Base-by-base conservation (phyloP, 2,888 invertebrate genomes). In the Campopleginae sp. region DNA sequence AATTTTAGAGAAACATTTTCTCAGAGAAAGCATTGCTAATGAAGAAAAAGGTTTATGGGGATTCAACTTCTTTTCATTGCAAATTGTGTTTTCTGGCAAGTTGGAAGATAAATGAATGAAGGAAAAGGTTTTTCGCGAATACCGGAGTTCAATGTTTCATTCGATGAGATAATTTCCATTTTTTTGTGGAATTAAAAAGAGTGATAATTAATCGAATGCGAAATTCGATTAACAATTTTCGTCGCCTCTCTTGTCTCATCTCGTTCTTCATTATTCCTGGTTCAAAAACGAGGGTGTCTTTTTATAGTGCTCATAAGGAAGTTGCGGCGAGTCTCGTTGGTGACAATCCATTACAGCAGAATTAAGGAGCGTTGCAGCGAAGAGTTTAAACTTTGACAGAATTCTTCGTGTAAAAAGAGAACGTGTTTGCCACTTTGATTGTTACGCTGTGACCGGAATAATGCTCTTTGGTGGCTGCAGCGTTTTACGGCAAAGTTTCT, bases 361-460 rank as follows among this genome's bases (percentile, higher is more conserved):
- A 38, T 58, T 68, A n/a, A 66, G 46, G 12, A 8, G 44, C 23
- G 14, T 19, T n/a, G 51, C 51, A 68, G 33, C 19, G 5, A 7
- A 71, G 14, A 46, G 23, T 66, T 51, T 10, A 4, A 51, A 54
- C 19, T 44, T 38, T n/a, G 14, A 23, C 23, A 17, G 12, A 27
- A 38, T 65, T 54, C 17, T 14, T 8, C 12, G 1, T 68, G 44
- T n/a, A 46, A 51, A 31, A 17, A 74, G 48, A 48, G 23, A 14
- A 79, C 0, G 8, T 17, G 17, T 19, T 75, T 38, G 46, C 23
- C 23, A 61, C 33, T 38, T 79, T 38, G 46, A 23, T 68, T 44
- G 31, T 44, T 42, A n/a, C 31, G 68, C 48, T 74, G 12, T 42
- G 83, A 79, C 48, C 70, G 33, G 33, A 70, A 83, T 79, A 83